Percentiles rank a stretch among this genome's conserved stretches.
Conservation (phyloP, 2,797 vertebrate species). For the Coilia nasus region DNA sequence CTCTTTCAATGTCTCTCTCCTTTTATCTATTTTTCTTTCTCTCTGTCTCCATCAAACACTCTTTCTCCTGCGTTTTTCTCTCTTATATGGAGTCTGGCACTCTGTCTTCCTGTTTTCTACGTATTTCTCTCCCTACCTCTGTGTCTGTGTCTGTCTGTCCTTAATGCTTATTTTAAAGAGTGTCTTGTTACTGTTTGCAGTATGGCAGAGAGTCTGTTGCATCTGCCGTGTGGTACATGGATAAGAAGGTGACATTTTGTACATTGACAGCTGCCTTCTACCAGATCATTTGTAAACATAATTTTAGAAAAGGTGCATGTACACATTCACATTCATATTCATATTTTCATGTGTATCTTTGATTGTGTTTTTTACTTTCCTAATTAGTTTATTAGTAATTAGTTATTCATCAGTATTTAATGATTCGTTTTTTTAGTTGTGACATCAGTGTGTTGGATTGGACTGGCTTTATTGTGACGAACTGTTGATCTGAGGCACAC, state of each 20-base stretch:
- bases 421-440: not conserved
- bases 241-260: not conserved
- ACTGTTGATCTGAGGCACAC: not conserved
- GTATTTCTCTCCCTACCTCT: not conserved
- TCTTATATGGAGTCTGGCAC: not conserved
- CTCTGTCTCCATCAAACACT: not conserved
- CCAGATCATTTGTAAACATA: not conserved
- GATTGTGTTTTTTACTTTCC: not conserved
- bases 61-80: not conserved
- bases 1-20: not conserved
- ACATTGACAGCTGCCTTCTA: not conserved
- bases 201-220: not conserved
- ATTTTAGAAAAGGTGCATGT: not conserved
- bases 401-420: not conserved
- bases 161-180: not conserved
- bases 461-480: not conserved
- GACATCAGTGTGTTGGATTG: not conserved
- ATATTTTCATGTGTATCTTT: not conserved
- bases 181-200: not conserved
- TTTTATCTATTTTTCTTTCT: not conserved
- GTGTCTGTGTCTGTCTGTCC: not conserved
- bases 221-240: not conserved
- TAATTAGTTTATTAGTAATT: not conserved
- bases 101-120: not conserved
- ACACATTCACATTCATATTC: not conserved